Evolutionary conservation across 2,888 invertebrate species (phyloP).

Genomic region (Lasioglossum calceatum): DNA sequence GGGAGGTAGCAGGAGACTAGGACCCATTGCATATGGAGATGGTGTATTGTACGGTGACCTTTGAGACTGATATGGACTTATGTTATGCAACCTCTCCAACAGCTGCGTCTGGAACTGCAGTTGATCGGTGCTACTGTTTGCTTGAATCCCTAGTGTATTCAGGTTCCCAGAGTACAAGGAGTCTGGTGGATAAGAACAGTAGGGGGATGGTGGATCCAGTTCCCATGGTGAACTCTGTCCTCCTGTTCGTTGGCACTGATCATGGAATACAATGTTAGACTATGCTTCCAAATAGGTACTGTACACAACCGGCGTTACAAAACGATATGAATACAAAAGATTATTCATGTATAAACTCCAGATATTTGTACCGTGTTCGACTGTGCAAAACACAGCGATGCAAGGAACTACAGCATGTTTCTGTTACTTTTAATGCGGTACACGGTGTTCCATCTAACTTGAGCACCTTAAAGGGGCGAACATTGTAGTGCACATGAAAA

Average conservation of each 20-base stretch:
- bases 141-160: conserved; percentile 72
- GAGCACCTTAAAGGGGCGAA: background rate
- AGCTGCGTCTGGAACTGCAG: conserved; percentile 85
- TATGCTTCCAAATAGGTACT: background rate
- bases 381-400: background rate
- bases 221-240: conserved; percentile 82
- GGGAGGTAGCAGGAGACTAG: conserved; percentile 79
- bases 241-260: conserved; percentile 73
- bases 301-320: background rate
- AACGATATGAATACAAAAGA: background rate
- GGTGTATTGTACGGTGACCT: conserved; percentile 80
- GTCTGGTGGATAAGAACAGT: conserved; percentile 78
- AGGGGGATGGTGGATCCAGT: conserved; percentile 78
- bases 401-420: background rate
- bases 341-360: background rate
- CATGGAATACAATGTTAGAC: conserved; percentile 6
- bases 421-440: background rate
- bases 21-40: conserved; percentile 78
- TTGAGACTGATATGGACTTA: conserved; percentile 84
- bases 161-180: conserved; percentile 74
- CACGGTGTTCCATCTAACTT: background rate
- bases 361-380: background rate
- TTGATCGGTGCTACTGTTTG: conserved; percentile 78
- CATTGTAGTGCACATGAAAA: background rate
- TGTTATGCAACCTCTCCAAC: conserved; percentile 85